These are phyloP conservation scores for Campylorhamphus procurvoides DNA, from an alignment of 2,113 vertebrate species.

Conservation along the genomic window DNA sequence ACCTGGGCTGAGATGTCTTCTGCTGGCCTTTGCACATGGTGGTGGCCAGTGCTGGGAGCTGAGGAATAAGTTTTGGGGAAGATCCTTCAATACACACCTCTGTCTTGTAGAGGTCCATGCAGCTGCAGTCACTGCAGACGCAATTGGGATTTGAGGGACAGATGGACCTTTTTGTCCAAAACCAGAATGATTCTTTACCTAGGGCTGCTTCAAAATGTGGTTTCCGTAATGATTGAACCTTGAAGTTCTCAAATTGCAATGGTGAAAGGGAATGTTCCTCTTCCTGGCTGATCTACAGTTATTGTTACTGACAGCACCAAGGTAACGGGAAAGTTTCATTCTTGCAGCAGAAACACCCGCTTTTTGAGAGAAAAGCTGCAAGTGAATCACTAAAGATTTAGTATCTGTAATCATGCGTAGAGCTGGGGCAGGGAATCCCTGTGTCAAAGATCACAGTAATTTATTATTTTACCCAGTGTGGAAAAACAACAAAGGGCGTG, in stretches of 20 bases:
- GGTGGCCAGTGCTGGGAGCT: background rate
- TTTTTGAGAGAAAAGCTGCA: background rate
- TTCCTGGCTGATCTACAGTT: background rate
- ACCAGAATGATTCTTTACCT: background rate
- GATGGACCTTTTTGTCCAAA: background rate
- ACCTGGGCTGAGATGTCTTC: background rate
- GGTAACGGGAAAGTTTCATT: background rate
- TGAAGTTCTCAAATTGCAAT: background rate
- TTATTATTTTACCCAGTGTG: background rate
- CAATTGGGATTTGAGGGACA: background rate
- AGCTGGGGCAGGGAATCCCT: background rate
- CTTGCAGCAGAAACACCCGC: background rate
- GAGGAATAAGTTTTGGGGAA: background rate
- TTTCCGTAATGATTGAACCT: background rate
- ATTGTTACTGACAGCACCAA: background rate
- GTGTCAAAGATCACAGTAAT: background rate
- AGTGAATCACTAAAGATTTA: background rate
- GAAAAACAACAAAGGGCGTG: background rate
- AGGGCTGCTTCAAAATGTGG: background rate
- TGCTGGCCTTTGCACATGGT: accelerated
- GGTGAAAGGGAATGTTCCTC: background rate
- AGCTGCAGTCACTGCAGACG: background rate
- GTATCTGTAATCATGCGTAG: background rate
- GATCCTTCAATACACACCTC: background rate
- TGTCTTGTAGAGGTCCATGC: accelerated